phyloP scores from a whole-genome alignment of 2,888 invertebrate species.

The Pherbina coryleti region DNA sequence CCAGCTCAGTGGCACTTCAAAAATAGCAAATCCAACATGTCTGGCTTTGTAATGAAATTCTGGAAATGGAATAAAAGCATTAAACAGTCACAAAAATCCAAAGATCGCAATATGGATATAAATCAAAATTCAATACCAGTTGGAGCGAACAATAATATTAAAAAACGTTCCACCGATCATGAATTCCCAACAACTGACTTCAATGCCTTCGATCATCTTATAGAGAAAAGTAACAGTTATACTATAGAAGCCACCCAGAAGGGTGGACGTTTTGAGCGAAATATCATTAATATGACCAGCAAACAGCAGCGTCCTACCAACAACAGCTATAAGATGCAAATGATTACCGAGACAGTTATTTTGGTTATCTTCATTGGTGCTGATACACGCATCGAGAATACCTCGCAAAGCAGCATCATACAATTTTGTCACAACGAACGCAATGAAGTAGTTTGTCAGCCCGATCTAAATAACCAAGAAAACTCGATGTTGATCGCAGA shows the following conservation, averaged over 20 bases:
- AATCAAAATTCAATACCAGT: conserved; percentile 41
- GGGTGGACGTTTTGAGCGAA: conserved; percentile 48
- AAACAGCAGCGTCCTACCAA: conserved; percentile 52
- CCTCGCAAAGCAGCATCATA: conserved; percentile 82
- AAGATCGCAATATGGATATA: conserved; percentile 43
- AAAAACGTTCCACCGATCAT: conserved; percentile 37
- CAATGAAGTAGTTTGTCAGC: conserved; percentile 75
- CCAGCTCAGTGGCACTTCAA: conserved; percentile 76
- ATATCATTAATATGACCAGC: conserved; percentile 47
- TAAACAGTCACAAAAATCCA: conserved; percentile 10
- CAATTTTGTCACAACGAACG: conserved; percentile 75
- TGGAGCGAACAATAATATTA: not conserved
- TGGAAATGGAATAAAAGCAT: conserved; percentile 78
- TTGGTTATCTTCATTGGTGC: conserved; percentile 83
- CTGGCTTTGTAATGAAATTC: conserved; percentile 85
- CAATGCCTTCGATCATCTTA: conserved; percentile 61
- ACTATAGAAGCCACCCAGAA: conserved; percentile 48
- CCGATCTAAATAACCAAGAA: conserved; percentile 80
- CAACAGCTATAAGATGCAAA: conserved; percentile 69
- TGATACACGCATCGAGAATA: conserved; percentile 81
- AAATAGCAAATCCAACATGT: conserved; percentile 72
- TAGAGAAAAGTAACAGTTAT: conserved; percentile 61
- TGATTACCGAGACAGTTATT: conserved; percentile 80
- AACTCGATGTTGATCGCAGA: conserved; percentile 81
- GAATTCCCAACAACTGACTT: conserved; percentile 57